Evolutionary conservation across 2,113 vertebrate genomes (phyloP), one percentile per base, ranked within the genome.

Genomic region (Hemicordylus capensis): DNA sequence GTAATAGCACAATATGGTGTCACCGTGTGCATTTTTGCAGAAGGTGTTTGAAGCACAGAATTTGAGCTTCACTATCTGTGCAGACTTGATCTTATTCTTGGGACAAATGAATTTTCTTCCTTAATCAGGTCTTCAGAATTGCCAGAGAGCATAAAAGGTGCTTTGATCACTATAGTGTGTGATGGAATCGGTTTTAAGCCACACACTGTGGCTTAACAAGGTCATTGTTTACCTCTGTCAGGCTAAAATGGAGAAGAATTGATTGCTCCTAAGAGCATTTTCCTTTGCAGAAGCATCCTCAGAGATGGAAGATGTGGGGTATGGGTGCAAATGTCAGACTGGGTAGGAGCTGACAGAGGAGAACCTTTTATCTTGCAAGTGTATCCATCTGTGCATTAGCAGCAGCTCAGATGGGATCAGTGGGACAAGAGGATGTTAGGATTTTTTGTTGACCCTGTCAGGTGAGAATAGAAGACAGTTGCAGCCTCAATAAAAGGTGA

Each of bases 401-500:
- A 44, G 24, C 37, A 61, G 4, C 76, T 48, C 14, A 44, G 39
- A 20, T 79, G 26, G 76, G 39, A 28, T 26, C 15, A 28, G 9
- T 37, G 6, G 12, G 22, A 17, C 26, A 73, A 31, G 12, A 17
- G 34, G 34, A 37, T 4, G 14, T 42, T 44, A 14, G 39, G 69
- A 10, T 12, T 72, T 22, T 70, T 70, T 39, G 67, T 6, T 11
- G 20, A 17, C 19, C 7, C 15, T 6, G 64, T 2, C n/a, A 67
- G 26, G 26, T 11, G 7, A 31, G 26, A 61, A 1, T n/a, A 24
- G 6, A 44, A 19, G 1, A 0, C 42, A 8, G 24, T 37, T 1
- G 0, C 0, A 1, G 24, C 11, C 10, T 15, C 11, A 51, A 0
- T 14, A 63, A 19, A 72, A 11, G 11, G 24, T 42, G 46, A 34